Evolutionary conservation across 2,113 vertebrate genomes (phyloP).

Genomic region (Saimiri boliviensis): DNA sequence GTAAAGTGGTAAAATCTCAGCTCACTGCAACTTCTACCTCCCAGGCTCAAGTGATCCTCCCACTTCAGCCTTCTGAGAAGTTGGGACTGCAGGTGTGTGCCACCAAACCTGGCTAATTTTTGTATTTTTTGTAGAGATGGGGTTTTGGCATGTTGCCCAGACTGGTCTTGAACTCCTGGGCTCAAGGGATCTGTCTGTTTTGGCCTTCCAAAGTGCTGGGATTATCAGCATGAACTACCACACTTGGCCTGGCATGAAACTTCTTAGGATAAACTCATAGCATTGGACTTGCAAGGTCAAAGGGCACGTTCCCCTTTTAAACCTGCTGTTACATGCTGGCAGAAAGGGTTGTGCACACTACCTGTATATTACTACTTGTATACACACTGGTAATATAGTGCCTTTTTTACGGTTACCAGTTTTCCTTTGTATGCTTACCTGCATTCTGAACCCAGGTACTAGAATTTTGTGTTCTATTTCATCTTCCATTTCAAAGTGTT

Average conservation of each 20-base stretch:
- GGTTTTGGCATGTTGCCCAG: not conserved
- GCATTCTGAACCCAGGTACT: not conserved
- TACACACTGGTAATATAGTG: not conserved
- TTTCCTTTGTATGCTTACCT: not conserved
- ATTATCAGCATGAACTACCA: not conserved
- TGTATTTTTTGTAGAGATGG: not conserved
- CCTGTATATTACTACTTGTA: too few relatives aligned
- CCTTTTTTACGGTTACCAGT: not conserved
- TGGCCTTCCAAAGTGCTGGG: not conserved
- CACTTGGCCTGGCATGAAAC: not conserved
- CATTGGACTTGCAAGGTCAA: not conserved
- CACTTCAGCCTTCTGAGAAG: not conserved
- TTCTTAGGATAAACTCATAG: not conserved
- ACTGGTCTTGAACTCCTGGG: not conserved
- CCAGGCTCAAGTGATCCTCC: not conserved
- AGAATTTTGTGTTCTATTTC: slow-evolving; percentile 19
- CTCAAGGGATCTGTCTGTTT: not conserved
- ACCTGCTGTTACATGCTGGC: not conserved
- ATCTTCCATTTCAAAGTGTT: not conserved
- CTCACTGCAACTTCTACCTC: not conserved
- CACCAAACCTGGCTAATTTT: not conserved
- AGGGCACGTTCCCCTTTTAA: not conserved
- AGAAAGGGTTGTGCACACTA: not conserved
- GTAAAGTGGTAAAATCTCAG: not conserved
- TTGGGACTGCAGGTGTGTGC: not conserved